phyloP scores from a whole-genome alignment of 2,113 vertebrate genomes.

The Rostratula benghalensis region DNA sequence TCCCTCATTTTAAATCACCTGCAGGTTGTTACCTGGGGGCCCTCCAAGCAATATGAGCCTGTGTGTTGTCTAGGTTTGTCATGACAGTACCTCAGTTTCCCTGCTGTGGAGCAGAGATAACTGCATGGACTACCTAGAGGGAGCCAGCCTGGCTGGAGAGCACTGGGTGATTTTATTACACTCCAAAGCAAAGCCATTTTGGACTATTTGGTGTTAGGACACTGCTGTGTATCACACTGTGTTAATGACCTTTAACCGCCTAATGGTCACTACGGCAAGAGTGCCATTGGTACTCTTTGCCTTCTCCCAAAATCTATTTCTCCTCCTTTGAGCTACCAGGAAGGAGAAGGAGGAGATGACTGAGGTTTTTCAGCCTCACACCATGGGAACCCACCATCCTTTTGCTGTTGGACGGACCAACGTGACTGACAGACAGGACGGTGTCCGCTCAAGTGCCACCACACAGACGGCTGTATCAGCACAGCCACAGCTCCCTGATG shows the following conservation, averaged over 20 bases:
- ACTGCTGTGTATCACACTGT: background rate
- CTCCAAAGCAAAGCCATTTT: background rate
- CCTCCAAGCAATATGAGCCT: too few relatives aligned
- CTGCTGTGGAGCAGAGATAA: background rate
- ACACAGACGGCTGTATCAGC: accelerated
- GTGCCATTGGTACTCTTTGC: background rate
- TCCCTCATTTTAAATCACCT: background rate
- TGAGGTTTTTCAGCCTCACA: background rate
- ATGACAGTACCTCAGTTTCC: background rate
- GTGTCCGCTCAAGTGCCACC: background rate
- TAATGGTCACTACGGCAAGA: background rate
- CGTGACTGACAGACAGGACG: accelerated
- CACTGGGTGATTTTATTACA: background rate
- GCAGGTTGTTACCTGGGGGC: background rate
- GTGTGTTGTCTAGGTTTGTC: background rate
- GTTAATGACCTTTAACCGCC: background rate
- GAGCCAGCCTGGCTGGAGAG: background rate
- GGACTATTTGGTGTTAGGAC: background rate
- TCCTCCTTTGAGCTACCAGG: background rate
- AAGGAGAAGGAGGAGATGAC: background rate
- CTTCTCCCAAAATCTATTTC: background rate
- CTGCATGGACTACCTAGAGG: background rate
- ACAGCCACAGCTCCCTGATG: background rate
- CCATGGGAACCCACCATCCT: background rate
- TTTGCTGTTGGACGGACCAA: background rate